Evolutionary conservation across 1,140 invertebrate genomes (phyloP).

Genomic region (Palaemon carinicauda): DNA sequence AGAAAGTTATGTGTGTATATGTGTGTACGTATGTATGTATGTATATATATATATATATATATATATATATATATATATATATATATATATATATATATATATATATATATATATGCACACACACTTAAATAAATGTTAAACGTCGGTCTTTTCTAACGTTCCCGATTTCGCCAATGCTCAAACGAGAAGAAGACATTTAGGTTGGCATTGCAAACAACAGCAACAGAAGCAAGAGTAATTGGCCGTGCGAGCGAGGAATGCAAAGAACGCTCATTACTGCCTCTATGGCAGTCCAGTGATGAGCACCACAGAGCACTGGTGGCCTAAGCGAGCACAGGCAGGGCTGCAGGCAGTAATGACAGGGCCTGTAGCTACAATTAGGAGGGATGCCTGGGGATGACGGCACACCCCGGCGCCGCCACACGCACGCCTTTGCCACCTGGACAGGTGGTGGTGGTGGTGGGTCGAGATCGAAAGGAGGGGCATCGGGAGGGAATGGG

Average conservation of each 20-base stretch:
- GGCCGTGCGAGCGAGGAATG: no score
- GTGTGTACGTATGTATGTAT: background rate
- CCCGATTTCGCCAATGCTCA: background rate
- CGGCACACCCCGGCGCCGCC: slow-evolving; percentile 45
- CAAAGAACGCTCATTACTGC: background rate
- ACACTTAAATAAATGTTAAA: background rate
- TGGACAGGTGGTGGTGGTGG: slow-evolving; percentile 33
- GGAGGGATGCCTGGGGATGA: slow-evolving; percentile 34
- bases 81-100: background rate
- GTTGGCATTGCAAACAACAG: no score
- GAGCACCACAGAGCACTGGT: background rate
- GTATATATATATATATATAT: slow-evolving; percentile 8
- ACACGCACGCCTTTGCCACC: slow-evolving; percentile 40
- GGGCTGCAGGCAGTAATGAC: background rate
- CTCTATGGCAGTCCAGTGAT: background rate
- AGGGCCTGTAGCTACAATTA: slow-evolving; percentile 34
- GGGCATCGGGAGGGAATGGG: no score
- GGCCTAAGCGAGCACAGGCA: background rate
- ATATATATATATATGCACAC: background rate
- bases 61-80: slow-evolving; percentile 10
- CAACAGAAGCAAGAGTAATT: no score
- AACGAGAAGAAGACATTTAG: no score
- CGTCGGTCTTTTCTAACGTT: background rate
- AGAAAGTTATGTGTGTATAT: background rate
- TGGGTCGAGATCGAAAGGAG: background rate